A percentile compares a stretch with the other conserved stretches of the same genome.
Evolutionary conservation across 2,113 vertebrate species (phyloP).

Genomic region (Scomber scombrus): DNA sequence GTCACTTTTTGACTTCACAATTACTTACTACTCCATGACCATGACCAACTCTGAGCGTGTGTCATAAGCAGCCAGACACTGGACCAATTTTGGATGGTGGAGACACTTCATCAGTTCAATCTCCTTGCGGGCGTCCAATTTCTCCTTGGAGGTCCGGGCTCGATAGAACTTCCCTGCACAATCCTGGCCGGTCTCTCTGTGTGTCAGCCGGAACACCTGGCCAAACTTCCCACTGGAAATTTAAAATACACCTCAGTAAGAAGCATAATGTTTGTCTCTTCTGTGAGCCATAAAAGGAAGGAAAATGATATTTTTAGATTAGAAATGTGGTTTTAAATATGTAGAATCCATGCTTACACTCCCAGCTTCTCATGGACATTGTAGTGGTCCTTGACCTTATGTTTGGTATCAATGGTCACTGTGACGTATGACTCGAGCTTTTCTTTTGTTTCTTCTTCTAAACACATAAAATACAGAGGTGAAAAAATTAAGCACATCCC

Average conservation of each 20-base stretch:
- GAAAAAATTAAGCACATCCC: background rate
- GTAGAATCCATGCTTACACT: conserved; percentile 82
- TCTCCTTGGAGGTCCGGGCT: conserved; percentile 78
- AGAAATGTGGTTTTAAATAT: background rate
- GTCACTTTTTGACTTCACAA: background rate
- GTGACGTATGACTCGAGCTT: conserved; percentile 60
- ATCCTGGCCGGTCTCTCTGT: conserved; percentile 84
- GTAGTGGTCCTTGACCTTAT: conserved; percentile 85
- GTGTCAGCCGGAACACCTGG: conserved; percentile 85
- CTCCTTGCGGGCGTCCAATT: conserved; percentile 79
- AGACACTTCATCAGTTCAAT: conserved; percentile 90
- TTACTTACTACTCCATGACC: conserved; percentile 92
- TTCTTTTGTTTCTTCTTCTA: conserved; percentile 65
- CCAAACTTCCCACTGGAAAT: conserved; percentile 88
- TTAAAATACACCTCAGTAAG: background rate
- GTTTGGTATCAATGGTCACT: conserved; percentile 80
- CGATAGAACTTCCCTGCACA: conserved; percentile 90
- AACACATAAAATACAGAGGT: conserved; percentile 12
- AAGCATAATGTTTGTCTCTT: too few relatives aligned
- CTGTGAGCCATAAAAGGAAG: too few relatives aligned
- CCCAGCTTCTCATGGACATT: conserved; percentile 87
- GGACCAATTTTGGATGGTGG: conserved; percentile 88
- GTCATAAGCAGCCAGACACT: conserved; percentile 88
- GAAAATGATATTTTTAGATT: too few relatives aligned
- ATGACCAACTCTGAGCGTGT: conserved; percentile 82